Conservation (phyloP, 2,888 invertebrate genomes). For the Gryllus longicercus region DNA sequence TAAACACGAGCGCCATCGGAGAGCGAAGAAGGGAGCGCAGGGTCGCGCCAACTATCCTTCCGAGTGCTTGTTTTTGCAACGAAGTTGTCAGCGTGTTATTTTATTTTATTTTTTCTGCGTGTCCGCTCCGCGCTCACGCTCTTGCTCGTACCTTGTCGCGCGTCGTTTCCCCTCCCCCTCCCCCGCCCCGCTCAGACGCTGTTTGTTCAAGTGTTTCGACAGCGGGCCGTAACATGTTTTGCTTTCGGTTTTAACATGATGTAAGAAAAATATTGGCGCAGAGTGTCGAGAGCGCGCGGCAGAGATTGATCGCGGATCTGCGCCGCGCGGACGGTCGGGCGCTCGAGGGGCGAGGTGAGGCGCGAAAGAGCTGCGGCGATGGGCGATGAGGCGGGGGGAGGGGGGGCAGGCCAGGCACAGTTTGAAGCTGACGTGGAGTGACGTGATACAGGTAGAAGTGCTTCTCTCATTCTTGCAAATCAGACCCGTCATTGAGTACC, state of each 20-base stretch:
- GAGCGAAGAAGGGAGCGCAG: too few relatives aligned
- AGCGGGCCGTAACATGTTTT: constrained; percentile 26
- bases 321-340: background rate
- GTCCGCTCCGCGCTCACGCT: background rate
- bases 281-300: constrained; percentile 17
- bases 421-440: too few relatives aligned
- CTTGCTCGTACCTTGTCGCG: background rate
- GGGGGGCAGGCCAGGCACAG: background rate
- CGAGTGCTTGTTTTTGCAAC: too few relatives aligned
- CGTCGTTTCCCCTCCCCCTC: background rate
- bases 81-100: too few relatives aligned
- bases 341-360: background rate
- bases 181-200: background rate
- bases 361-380: background rate
- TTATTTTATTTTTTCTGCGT: background rate
- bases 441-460: too few relatives aligned
- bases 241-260: constrained; percentile 22
- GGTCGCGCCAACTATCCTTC: too few relatives aligned
- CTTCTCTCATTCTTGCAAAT: too few relatives aligned
- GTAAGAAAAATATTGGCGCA: constrained; percentile 22
- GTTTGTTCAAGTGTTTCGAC: constrained; percentile 23
- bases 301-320: constrained; percentile 6
- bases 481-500: too few relatives aligned
- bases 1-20: too few relatives aligned
- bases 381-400: background rate